Base-by-base conservation (phyloP, 2,888 invertebrate species). In the Lacanobia wlatinum region DNA sequence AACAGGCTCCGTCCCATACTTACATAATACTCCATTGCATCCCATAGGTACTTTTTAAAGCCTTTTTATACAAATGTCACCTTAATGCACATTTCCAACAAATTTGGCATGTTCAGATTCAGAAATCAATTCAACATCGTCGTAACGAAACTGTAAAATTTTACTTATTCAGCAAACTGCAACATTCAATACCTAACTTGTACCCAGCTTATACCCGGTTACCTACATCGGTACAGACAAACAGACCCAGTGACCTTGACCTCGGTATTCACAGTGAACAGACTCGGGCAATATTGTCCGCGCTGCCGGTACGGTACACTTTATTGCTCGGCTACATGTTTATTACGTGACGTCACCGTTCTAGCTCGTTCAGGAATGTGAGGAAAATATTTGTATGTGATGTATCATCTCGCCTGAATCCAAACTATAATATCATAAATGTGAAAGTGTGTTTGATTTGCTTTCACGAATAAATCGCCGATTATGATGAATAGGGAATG, bases 301-400 rank as follows among this genome's bases (percentile, higher is more conserved):
- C 50, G 55, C 65, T 75, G 62, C 77, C 56, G 56, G 56, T 62
- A 59, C 76, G 53, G 63, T 28, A 81, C 70, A 21, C 64, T 81
- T 76, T 79, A 81, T 79, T 76, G 55, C 58, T 59, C 43, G 4
- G 18, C 21, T 46, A 62, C 55, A 65, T 68, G 56, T 68, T 82
- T 72, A 82, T 65, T 61, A 58, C 43, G 21, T 21, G 63, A 76
- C 66, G 63, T 76, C 71, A 68, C 34, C 7, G 40, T 55, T 34
- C 28, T 28, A 55, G 10, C 64, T 59, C 66, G 56, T 59, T 62
- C 9, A 46, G 12, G 23, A 23, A 48, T 34, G 5, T 12, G 21
- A 18, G 8, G 53, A 21, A 40, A 40, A 40, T 59, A 59, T 59
- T 8, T 59, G 38, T 21, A 38, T 23, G 53, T 53, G 53, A 53